phyloP scores from a whole-genome alignment of 2,888 invertebrate species.

The Suillia variegata region DNA sequence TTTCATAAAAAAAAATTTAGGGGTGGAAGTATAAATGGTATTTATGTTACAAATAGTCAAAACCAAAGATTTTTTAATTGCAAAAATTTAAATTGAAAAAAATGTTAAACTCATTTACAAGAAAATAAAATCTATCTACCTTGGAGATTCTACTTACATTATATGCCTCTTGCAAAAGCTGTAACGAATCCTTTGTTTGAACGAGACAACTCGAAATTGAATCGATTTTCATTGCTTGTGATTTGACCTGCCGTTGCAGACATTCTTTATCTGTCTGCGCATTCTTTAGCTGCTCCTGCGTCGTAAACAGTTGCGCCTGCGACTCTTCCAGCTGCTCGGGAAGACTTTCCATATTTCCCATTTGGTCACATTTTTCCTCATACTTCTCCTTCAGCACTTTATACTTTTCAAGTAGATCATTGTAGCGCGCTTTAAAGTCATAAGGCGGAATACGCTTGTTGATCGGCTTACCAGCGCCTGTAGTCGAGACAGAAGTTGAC shows the following conservation, averaged over 20 bases:
- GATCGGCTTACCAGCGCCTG: slow-evolving; percentile 44
- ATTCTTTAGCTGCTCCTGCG: slow-evolving; percentile 47
- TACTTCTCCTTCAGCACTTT: slow-evolving; percentile 64
- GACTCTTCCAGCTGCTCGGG: slow-evolving; percentile 64
- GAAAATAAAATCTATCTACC: background rate
- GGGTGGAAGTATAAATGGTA: too few relatives aligned
- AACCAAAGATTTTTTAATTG: too few relatives aligned
- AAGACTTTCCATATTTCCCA: slow-evolving; percentile 63
- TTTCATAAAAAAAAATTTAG: too few relatives aligned
- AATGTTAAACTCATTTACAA: too few relatives aligned
- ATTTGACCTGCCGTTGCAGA: slow-evolving; percentile 46
- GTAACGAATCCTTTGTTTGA: slow-evolving; percentile 47
- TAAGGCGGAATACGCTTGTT: slow-evolving; percentile 68
- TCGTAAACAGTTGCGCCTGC: slow-evolving; percentile 48
- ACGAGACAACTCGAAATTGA: slow-evolving; percentile 44
- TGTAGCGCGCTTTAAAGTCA: slow-evolving; percentile 70
- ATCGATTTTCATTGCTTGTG: slow-evolving; percentile 47
- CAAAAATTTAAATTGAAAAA: background rate
- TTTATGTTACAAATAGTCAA: too few relatives aligned
- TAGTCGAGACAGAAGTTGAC: slow-evolving; percentile 31
- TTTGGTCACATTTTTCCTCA: slow-evolving; percentile 63
- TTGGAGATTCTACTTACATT: slow-evolving; percentile 37
- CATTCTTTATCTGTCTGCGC: slow-evolving; percentile 46
- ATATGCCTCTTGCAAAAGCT: slow-evolving; percentile 40
- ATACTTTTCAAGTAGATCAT: slow-evolving; percentile 68